Evolutionary conservation across 92 coral and sea anemone genomes (phyloP), one percentile per base, ranked within the genome.

Genomic region (Bergia sp.): DNA sequence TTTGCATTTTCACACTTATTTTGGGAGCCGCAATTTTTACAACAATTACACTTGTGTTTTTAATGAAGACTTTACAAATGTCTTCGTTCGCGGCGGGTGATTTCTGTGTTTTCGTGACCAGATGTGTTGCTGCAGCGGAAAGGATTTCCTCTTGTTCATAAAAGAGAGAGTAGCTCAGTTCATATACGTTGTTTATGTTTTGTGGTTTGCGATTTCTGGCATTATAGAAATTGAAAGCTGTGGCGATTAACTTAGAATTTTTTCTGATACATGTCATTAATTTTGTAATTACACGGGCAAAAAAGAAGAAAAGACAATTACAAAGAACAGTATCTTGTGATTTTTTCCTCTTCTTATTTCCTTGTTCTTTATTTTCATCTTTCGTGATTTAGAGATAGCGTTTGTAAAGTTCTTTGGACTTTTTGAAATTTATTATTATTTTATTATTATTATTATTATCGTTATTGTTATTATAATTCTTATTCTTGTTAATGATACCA

Each of bases 1-100:
- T 29, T 84, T 16, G 20, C 45, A 84, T 71, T 37, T 83, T 41
- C 69, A 84, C 64, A 47, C 53, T 11, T 58, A 37, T 81, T 82
- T 37, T 9, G 76, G 53, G 29, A 64, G 13, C 58, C 10, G 58
- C 49, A 69, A n/a, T 18, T 21, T 29, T 29, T 7, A n/a, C 77
- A 9, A 65, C 75, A 81, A 58, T 5, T 5, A 64, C 36, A 16
- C 9, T 65, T n/a, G 86, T 82, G 37, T 38, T 64, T 61, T 9
- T 1, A 23, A 66, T 61, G 42, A 65, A 66, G 3, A 42, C 73
- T 15, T 81, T 57, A n/a, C 85, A 81, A 79, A 74, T 20, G 18
- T 11, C n/a, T 57, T 11, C 67, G 4, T 39, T 40, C 73, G 6
- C 18, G 2, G 73, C 37, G 40, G 85, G 74, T 57, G 72, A 39